These are phyloP conservation scores for Ahaetulla prasina DNA, from an alignment of 2,113 vertebrate species.

Conservation along the genomic window DNA sequence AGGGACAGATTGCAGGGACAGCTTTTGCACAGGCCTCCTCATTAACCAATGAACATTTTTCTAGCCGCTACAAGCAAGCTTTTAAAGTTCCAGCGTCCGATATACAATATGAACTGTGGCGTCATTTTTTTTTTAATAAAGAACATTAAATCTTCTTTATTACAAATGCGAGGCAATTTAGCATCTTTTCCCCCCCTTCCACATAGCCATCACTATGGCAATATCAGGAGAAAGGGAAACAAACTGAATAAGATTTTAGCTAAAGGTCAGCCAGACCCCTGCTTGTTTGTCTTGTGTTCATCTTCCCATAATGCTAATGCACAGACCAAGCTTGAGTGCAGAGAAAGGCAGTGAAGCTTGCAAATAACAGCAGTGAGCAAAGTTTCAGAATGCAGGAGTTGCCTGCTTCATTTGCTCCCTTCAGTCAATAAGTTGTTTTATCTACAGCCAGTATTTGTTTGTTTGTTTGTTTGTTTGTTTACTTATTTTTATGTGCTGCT, in stretches of 20 bases:
- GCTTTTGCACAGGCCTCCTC: background rate
- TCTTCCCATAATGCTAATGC: background rate
- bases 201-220: background rate
- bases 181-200: rapidly evolving
- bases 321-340: background rate
- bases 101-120: background rate
- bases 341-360: background rate
- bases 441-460: background rate
- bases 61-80: background rate
- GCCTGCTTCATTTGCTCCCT: background rate
- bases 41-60: background rate
- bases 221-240: background rate
- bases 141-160: background rate
- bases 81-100: background rate
- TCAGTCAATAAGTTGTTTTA: background rate
- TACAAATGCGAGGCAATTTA: background rate
- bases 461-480: background rate
- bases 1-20: background rate
- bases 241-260: background rate
- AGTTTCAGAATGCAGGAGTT: background rate
- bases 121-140: background rate
- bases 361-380: background rate
- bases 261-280: background rate
- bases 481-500: background rate
- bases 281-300: background rate